Percentiles rank a stretch among this genome's conserved stretches.
Conservation (phyloP, 2,888 invertebrate genomes). For the Stramonita haemastoma region DNA sequence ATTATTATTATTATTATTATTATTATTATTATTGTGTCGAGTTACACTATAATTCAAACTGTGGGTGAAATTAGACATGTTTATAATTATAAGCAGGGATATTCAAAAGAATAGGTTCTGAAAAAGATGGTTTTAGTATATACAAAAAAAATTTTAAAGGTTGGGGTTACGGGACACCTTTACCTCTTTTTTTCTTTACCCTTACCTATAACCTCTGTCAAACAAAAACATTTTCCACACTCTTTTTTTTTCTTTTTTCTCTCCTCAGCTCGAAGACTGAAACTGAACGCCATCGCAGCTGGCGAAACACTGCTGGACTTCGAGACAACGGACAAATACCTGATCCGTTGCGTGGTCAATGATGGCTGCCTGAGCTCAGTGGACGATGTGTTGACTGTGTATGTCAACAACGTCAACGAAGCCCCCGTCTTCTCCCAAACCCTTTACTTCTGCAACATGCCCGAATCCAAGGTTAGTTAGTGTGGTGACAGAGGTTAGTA, state of each 20-base stretch:
- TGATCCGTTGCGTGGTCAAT: constrained; percentile 43
- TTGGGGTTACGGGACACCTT: too few species aligned
- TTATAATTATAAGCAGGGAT: too few species aligned
- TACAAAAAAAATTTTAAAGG: too few species aligned
- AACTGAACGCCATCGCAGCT: constrained; percentile 34
- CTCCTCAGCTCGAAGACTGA: constrained; percentile 38
- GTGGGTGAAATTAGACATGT: too few species aligned
- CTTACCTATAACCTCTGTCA: too few species aligned
- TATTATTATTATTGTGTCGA: too few species aligned
- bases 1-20: too few species aligned
- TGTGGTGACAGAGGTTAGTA: neutral
- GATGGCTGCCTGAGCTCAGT: constrained; percentile 49
- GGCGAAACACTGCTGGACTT: constrained; percentile 45
- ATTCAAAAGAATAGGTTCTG: too few species aligned
- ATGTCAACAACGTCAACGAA: constrained; percentile 53
- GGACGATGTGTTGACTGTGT: constrained; percentile 47
- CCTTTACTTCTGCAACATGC: constrained; percentile 49
- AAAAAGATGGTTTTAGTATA: too few species aligned
- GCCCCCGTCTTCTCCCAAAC: constrained; percentile 50
- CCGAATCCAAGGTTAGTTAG: constrained; percentile 47
- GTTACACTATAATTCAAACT: too few species aligned
- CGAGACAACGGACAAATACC: constrained; percentile 47
- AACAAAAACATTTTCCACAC: too few species aligned
- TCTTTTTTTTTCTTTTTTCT: neutral
- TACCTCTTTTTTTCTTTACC: too few species aligned